Base-by-base conservation (phyloP, 2,888 invertebrate genomes). In the Nymphalis urticae region DNA sequence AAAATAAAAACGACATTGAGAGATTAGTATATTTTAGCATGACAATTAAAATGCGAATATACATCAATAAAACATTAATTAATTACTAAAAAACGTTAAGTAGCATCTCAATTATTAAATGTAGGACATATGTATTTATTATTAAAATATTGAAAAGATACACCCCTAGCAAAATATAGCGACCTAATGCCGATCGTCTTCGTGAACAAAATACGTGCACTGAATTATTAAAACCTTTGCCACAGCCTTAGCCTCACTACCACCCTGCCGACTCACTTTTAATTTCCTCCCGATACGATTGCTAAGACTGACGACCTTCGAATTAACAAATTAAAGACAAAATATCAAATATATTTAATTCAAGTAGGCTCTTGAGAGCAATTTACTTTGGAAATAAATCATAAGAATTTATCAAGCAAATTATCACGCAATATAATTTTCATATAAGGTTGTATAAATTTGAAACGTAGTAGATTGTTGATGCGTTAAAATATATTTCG, bases 171-270 rank as follows among this genome's bases (percentile, higher is more conserved):
- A 51, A 73, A 75, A 74, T 71, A 73, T 73, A 64, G 68, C 59
- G 59, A 63, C 19, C 67, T 74, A 77, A 64, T 70, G 69, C 75
- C 79, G 75, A 73, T 69, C 82, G 90, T 85, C 89, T 89, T 86
- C 89, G 87, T 89, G 88, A 88, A 90, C 88, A 90, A 89, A 91
- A 90, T 91, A 91, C 88, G 83, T 80, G 82, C 77, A 77, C 77
- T 91, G 90, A 91, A 91, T 92, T 85, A 91, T 91, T 89, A 83
- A 91, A 84, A 80, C 77, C 76, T 72, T 51, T 32, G 6, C 2
- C 27, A 32, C 27, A 32, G 27, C 27, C 27, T 32, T 74, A 76
- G 77, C 78, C 74, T 76, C 82, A 66, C 72, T 64, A 53, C 72
- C 73, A 75, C 83, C 83, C 77, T 73, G 70, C 73, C 75, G 77